phyloP scores from a whole-genome alignment of 2,113 vertebrate species.

The Poeciliopsis retropinna region DNA sequence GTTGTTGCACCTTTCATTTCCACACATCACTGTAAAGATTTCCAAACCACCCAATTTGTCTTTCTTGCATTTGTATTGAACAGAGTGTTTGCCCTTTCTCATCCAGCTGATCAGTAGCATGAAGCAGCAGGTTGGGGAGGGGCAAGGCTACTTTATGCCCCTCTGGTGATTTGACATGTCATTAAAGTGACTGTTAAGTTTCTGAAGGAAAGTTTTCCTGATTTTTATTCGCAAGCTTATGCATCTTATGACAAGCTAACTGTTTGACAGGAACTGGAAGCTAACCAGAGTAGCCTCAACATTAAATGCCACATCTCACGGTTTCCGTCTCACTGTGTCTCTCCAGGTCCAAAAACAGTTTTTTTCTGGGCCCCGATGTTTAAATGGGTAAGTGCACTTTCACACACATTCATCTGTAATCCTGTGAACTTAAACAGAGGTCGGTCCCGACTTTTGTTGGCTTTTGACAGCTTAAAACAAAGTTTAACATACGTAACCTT shows the following conservation, averaged over 20 bases:
- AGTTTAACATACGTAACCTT: neutral
- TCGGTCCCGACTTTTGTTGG: neutral
- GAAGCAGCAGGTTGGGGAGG: no score
- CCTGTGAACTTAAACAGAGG: neutral
- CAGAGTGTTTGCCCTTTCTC: no score
- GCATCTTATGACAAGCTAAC: neutral
- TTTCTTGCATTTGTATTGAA: no score
- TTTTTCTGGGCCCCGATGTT: constrained; percentile 99
- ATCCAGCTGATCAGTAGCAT: no score
- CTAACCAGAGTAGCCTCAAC: neutral
- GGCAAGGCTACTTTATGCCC: no score
- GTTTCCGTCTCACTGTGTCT: constrained; percentile 4
- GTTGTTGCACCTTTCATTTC: no score
- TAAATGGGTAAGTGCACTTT: constrained; percentile 91
- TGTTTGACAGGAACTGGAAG: neutral
- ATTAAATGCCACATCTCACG: neutral
- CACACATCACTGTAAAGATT: no score
- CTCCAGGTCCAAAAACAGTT: constrained; percentile 93
- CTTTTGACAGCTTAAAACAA: neutral
- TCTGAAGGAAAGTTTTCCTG: no score
- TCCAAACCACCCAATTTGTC: no score
- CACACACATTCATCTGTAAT: neutral
- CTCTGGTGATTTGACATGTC: no score
- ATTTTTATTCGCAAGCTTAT: neutral
- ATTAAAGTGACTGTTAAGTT: no score